A percentile compares a stretch with the other conserved stretches of the same genome.
These are phyloP conservation scores for Ictidomys tridecemlineatus DNA, from an alignment of 2,113 vertebrate species.

Conservation along the genomic window DNA sequence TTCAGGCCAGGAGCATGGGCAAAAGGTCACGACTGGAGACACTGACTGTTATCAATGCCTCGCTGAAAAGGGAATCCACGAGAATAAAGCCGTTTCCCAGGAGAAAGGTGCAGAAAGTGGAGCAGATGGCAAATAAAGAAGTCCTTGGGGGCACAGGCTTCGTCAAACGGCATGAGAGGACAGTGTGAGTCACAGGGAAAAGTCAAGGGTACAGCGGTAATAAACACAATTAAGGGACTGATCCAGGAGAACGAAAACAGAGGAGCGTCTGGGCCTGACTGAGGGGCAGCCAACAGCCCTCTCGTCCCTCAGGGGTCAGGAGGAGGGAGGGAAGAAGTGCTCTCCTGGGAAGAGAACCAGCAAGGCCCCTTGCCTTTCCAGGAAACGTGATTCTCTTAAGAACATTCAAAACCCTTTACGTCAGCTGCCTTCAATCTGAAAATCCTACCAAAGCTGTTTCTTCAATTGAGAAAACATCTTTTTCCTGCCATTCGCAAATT, in stretches of 20 bases:
- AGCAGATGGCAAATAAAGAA: constrained; percentile 52
- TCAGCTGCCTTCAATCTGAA: constrained; percentile 30
- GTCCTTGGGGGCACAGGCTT: constrained; percentile 22
- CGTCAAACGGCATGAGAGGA: constrained; percentile 5
- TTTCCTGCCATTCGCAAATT: neutral
- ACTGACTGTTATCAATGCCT: neutral
- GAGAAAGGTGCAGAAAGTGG: constrained; percentile 50
- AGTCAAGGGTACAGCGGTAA: neutral
- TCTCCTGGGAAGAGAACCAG: neutral
- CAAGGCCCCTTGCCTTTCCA: neutral
- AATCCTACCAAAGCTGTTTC: constrained; percentile 20
- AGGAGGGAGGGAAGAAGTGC: neutral
- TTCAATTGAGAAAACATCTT: neutral
- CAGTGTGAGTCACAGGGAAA: constrained; percentile 43
- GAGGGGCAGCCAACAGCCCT: neutral
- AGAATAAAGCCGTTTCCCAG: constrained; percentile 41
- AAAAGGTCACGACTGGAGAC: neutral
- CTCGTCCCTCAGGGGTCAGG: neutral
- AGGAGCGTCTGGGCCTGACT: neutral
- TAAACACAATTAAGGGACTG: neutral
- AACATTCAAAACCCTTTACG: constrained; percentile 17
- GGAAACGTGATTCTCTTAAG: constrained; percentile 55
- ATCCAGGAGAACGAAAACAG: neutral
- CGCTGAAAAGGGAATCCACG: neutral
- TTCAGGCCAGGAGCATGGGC: neutral